phyloP scores from a whole-genome alignment of 1,140 invertebrate species.

The Arion vulgaris region DNA sequence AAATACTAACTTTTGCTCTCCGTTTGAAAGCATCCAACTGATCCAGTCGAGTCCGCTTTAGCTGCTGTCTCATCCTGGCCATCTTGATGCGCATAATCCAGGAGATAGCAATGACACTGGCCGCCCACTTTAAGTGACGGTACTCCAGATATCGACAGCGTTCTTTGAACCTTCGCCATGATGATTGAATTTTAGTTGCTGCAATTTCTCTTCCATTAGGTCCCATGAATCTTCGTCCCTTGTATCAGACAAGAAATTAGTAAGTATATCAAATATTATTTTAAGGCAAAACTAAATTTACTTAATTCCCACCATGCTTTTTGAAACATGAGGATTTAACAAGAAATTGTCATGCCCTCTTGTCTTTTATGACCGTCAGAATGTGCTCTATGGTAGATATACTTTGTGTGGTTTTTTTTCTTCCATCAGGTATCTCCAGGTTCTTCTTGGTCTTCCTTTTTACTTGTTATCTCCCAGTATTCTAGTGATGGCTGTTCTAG shows the following conservation, averaged over 20 bases:
- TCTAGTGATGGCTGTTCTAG: no score
- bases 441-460: no score
- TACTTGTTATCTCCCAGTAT: no score
- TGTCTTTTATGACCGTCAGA: no score
- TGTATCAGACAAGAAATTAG: slow-evolving; percentile 28
- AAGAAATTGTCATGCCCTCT: no score
- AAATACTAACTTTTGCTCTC: slow-evolving; percentile 60
- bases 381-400: no score
- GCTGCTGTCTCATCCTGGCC: slow-evolving; percentile 64
- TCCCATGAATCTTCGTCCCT: slow-evolving; percentile 66
- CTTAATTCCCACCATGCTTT: no score
- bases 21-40: slow-evolving; percentile 66
- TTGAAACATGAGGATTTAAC: no score
- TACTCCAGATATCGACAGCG: slow-evolving; percentile 69
- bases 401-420: no score
- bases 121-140: slow-evolving; percentile 70
- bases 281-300: no score
- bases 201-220: slow-evolving; percentile 63
- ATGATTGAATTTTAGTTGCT: slow-evolving; percentile 68
- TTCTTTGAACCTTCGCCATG: slow-evolving; percentile 65
- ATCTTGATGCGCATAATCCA: slow-evolving; percentile 73
- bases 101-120: slow-evolving; percentile 72
- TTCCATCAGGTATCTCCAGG: no score
- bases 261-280: background rate
- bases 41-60: slow-evolving; percentile 60